Base-by-base conservation (phyloP, 2,888 invertebrate genomes). In the Xylocampa areola region DNA sequence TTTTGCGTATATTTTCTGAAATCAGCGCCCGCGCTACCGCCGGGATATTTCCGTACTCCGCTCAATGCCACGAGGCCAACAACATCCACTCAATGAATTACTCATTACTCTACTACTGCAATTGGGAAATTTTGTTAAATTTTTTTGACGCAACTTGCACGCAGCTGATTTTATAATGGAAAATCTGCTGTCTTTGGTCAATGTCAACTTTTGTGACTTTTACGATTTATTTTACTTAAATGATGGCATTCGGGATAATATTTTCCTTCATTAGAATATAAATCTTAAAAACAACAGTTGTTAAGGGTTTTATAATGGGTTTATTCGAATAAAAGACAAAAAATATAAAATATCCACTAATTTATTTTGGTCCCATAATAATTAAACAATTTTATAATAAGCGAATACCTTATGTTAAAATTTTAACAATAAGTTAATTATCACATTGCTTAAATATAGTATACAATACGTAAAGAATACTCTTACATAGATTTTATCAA, bases 21-120 rank as follows among this genome's bases (percentile, higher is more conserved):
- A 55, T 37, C 17, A 27, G 16, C 35, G 43, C 23, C 35, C 44
- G 55, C 55, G 43, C 66, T 49, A 23, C 35, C 36, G 59, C 35
- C 23, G 64, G 37, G 58, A 47, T 82, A 82, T 82, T 81, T 76
- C 61, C 57, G 76, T 75, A 60, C 72, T 49, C 21, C 70, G 79
- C 86, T 90, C 93, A 93, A 91, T 92, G 93, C 89, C 92, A 91
- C 85, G 89, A 78, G 92, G 92, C 89, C 91, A 92, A 89, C 85
- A 88, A 86, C 91, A 81, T 79, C 77, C 74, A 55, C 82, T 91
- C 86, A 86, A 87, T 89, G 87, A 81, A 85, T 88, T 86, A 87
- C 80, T 86, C 86, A 87, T 86, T 85, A 79, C 81, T 75, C 71
- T 59, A 72, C 73, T 73, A 72, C 75, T 63, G 73, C 61, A 75